phyloP scores from a whole-genome alignment of 2,888 invertebrate species.

The Stictocephala bisonia region DNA sequence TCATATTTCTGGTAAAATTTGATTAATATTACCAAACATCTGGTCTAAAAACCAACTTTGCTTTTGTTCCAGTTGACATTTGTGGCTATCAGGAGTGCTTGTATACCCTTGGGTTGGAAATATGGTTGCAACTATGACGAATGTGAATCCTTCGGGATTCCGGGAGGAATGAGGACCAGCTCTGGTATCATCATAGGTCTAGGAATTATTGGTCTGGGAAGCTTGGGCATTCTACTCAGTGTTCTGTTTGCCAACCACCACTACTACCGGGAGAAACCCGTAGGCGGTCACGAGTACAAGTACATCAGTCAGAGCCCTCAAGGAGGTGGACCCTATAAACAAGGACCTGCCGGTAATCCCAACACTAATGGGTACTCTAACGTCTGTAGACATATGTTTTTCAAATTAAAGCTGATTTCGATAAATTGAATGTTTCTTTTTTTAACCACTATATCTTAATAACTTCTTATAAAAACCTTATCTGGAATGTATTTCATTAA shows the following conservation, averaged over 20 bases:
- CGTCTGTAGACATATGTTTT: neutral
- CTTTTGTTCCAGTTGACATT: neutral
- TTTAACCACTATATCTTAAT: too few relatives aligned
- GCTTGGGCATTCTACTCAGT: neutral
- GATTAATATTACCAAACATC: too few relatives aligned
- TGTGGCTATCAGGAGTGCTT: neutral
- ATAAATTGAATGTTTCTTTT: neutral
- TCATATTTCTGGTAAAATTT: too few relatives aligned
- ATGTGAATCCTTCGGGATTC: neutral
- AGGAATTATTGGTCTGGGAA: neutral
- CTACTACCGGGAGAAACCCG: neutral
- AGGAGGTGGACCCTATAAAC: neutral
- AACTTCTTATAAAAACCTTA: too few relatives aligned
- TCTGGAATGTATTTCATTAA: too few relatives aligned
- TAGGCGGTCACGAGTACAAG: neutral
- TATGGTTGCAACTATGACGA: neutral
- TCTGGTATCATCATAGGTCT: neutral
- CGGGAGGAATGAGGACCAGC: neutral
- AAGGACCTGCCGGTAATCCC: neutral
- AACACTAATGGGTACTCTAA: neutral
- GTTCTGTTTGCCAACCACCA: neutral
- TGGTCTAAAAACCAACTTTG: neutral
- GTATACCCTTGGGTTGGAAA: neutral
- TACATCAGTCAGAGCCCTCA: neutral
- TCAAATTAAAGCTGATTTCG: neutral